These are phyloP conservation scores for Hippolais icterina DNA, from an alignment of 2,113 vertebrate genomes.

Conservation along the genomic window DNA sequence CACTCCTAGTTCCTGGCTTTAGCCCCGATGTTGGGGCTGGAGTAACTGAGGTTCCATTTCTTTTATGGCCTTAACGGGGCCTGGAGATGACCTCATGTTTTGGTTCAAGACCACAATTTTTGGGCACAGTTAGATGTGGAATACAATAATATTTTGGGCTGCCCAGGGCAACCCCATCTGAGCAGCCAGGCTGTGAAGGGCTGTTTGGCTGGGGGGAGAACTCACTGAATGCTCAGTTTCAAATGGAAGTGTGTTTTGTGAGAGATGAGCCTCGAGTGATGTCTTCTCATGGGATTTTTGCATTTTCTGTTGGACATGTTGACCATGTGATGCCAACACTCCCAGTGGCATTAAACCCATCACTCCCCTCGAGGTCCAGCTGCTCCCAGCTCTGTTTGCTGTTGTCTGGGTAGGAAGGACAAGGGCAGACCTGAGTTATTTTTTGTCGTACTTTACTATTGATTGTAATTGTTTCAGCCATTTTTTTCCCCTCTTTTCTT, in stretches of 20 bases:
- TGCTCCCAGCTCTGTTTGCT: neutral
- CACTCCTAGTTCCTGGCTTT: neutral
- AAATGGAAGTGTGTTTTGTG: neutral
- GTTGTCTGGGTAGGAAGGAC: neutral
- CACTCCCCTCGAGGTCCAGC: neutral
- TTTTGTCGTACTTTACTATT: neutral
- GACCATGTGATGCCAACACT: rapidly evolving
- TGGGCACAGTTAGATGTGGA: neutral
- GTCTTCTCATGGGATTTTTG: neutral
- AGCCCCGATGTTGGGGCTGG: neutral
- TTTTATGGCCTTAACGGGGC: neutral
- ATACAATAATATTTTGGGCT: rapidly evolving
- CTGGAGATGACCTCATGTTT: neutral
- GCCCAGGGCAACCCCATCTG: neutral
- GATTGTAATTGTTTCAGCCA: neutral
- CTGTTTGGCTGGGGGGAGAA: neutral
- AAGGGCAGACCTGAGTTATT: neutral
- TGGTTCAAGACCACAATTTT: neutral
- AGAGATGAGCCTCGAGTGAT: neutral
- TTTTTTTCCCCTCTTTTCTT: neutral
- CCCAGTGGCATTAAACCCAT: neutral
- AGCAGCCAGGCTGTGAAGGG: neutral
- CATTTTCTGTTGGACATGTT: neutral
- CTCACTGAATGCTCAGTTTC: neutral
- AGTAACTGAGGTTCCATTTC: neutral